Evolutionary conservation across 2,797 vertebrate species (phyloP).

Genomic region (Gymnocypris eckloni): DNA sequence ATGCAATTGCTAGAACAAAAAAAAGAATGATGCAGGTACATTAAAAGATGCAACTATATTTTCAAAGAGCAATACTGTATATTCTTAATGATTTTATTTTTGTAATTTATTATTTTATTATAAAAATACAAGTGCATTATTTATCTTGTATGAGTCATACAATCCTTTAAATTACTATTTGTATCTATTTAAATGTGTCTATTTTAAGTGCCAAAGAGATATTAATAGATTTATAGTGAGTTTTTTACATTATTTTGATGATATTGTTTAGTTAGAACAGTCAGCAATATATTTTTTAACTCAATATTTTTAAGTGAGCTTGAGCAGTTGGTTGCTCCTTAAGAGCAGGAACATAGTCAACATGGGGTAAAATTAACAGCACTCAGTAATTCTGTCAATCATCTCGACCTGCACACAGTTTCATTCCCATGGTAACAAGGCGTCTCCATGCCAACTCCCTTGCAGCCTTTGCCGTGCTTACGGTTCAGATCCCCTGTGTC

Average conservation of each 20-base stretch:
- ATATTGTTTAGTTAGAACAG: not conserved
- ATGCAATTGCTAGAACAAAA: not conserved
- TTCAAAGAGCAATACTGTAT: too few relatives aligned
- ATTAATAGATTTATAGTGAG: not conserved
- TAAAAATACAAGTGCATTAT: not conserved
- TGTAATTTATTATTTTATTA: not conserved
- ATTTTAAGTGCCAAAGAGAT: not conserved
- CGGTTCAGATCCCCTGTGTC: slow-evolving; percentile 51
- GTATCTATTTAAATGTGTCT: not conserved
- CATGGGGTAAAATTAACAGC: slow-evolving; percentile 59
- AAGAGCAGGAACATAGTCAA: slow-evolving; percentile 42
- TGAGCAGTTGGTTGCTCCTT: not conserved
- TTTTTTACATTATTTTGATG: not conserved
- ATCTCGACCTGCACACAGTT: slow-evolving; percentile 48
- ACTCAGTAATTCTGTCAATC: slow-evolving; percentile 67
- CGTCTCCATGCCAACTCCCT: slow-evolving; percentile 65
- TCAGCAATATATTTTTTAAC: slow-evolving; percentile 4
- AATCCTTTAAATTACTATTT: not conserved
- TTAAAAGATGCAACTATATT: too few relatives aligned
- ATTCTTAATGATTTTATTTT: not conserved
- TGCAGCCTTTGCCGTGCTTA: slow-evolving; percentile 56
- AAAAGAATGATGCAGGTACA: too few relatives aligned
- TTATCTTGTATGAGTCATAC: not conserved
- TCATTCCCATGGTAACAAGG: slow-evolving; percentile 62
- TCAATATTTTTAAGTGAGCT: slow-evolving; percentile 12